These are phyloP conservation scores for Oplegnathus fasciatus DNA, from an alignment of 2,113 vertebrate species.

Conservation along the genomic window DNA sequence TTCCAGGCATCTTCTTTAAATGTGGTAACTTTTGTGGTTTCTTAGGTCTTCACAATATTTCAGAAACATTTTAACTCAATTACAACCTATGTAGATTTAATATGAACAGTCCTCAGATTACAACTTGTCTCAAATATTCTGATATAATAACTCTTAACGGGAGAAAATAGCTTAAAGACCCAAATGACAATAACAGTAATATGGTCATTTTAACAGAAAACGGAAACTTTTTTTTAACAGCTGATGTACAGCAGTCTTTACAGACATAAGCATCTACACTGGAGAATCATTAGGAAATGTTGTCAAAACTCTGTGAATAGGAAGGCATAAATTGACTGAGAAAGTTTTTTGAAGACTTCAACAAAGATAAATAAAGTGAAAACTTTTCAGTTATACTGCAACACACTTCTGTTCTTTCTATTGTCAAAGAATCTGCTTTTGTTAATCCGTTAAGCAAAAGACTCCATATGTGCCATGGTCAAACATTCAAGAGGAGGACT, in stretches of 20 bases:
- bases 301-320: constrained; percentile 35
- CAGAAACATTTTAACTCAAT: background rate
- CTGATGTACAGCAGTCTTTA: background rate
- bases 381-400: constrained; percentile 56
- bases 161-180: background rate
- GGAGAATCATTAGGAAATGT: constrained; percentile 21
- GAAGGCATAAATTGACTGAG: constrained; percentile 35
- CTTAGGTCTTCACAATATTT: background rate
- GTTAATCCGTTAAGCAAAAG: constrained; percentile 66
- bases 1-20: background rate
- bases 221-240: background rate
- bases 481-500: constrained; percentile 64
- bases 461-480: constrained; percentile 58
- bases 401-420: constrained; percentile 52
- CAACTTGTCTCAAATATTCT: background rate
- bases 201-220: background rate
- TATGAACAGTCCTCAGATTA: background rate
- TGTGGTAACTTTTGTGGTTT: background rate
- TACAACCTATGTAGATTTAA: background rate
- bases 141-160: background rate
- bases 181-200: background rate
- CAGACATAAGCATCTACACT: constrained; percentile 12
- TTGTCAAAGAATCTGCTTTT: constrained; percentile 70
- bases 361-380: constrained; percentile 50
- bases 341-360: constrained; percentile 61